Percentiles rank a stretch among this genome's conserved stretches.
Conservation (phyloP, 2,113 vertebrate genomes). For the Promerops cafer region DNA sequence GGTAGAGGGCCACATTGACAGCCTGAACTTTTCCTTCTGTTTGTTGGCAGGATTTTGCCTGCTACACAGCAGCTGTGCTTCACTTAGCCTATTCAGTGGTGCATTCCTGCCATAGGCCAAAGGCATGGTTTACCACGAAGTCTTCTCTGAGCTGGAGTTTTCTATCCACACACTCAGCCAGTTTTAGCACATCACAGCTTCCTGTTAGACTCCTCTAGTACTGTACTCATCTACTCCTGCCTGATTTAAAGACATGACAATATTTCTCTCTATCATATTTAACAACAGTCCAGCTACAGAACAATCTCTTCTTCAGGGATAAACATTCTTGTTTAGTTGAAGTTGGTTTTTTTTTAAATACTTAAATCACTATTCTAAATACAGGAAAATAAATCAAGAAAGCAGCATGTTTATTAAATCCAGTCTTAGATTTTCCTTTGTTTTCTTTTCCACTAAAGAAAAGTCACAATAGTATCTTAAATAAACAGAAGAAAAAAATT, state of each 20-base stretch:
- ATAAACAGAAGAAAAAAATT: not conserved
- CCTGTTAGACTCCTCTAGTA: not conserved
- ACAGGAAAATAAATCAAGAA: not conserved
- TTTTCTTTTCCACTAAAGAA: not conserved
- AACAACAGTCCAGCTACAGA: not conserved
- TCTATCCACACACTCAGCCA: not conserved
- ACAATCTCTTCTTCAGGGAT: not conserved
- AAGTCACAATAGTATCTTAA: not conserved
- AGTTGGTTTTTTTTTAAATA: not conserved
- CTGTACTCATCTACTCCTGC: not conserved
- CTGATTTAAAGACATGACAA: not conserved
- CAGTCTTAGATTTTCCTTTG: not conserved
- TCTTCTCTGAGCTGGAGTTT: not conserved
- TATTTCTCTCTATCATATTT: not conserved
- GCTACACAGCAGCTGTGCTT: not conserved
- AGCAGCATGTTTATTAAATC: not conserved
- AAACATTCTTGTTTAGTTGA: not conserved
- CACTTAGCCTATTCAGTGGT: not conserved
- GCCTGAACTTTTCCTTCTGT: not conserved
- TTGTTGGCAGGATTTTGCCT: not conserved
- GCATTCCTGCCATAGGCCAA: not conserved
- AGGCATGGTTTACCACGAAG: accelerated
- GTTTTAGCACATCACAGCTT: not conserved
- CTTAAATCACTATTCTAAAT: not conserved
- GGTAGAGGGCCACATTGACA: not conserved